Evolutionary conservation across 2,113 vertebrate species (phyloP).

Genomic region (Gallinago media): DNA sequence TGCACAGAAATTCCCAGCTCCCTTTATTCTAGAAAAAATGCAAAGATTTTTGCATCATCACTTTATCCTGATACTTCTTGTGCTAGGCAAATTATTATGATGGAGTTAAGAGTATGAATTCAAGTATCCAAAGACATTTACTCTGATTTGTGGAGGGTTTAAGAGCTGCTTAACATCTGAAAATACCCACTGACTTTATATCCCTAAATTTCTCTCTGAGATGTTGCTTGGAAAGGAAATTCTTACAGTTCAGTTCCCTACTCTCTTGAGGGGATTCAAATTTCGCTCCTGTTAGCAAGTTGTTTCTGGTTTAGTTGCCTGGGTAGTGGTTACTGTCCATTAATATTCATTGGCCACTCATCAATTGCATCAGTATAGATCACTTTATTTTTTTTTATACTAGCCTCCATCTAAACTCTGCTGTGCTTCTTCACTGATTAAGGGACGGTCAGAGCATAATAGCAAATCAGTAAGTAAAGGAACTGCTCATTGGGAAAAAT

Average conservation of each 20-base stretch:
- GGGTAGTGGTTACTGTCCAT: background rate
- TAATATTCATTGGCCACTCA: background rate
- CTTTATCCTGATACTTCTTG: background rate
- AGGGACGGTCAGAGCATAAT: background rate
- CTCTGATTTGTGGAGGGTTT: background rate
- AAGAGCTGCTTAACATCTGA: background rate
- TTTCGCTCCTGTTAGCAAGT: background rate
- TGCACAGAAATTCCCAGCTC: background rate
- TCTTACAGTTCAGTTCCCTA: background rate
- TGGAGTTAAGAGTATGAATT: background rate
- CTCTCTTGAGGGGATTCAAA: background rate
- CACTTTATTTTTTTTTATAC: background rate
- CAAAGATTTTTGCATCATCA: background rate
- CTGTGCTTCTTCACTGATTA: conserved; percentile 21
- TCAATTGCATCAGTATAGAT: background rate
- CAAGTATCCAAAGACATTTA: background rate
- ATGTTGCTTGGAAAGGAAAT: background rate
- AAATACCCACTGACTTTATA: background rate
- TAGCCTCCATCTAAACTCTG: background rate
- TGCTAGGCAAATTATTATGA: background rate
- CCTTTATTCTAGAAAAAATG: background rate
- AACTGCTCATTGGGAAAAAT: background rate
- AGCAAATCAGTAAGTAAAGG: background rate
- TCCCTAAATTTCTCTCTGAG: background rate
- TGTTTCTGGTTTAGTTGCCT: background rate